Percentiles rank a stretch among this genome's conserved stretches.
Conservation (phyloP, 2,797 vertebrate species). For the Channallabes apus region DNA sequence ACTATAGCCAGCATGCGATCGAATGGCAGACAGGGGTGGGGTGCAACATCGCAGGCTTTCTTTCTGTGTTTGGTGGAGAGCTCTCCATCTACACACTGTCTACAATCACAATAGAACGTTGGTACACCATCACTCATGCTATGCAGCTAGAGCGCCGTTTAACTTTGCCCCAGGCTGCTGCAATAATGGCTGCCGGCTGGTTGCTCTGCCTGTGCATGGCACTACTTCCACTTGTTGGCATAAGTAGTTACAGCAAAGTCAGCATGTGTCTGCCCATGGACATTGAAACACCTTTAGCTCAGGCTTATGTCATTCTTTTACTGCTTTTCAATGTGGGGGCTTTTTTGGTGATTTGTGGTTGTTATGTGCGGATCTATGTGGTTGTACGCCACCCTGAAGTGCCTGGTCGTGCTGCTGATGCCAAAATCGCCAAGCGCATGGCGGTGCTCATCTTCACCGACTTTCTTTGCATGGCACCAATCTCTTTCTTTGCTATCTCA, state of each 20-base stretch:
- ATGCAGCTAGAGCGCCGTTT: constrained; percentile 80
- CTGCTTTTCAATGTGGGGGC: constrained; percentile 81
- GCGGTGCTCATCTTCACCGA: constrained; percentile 87
- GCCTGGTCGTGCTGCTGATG: constrained; percentile 77
- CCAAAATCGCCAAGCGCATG: constrained; percentile 88
- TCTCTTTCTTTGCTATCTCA: constrained; percentile 89
- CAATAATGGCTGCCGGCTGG: constrained; percentile 83
- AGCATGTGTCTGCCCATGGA: constrained; percentile 90
- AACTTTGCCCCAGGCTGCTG: constrained; percentile 73
- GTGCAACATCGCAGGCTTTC: constrained; percentile 81
- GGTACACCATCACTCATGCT: constrained; percentile 87
- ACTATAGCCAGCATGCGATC: constrained; percentile 86
- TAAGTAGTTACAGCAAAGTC: constrained; percentile 88
- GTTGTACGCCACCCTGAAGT: constrained; percentile 81
- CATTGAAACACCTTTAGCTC: constrained; percentile 79
- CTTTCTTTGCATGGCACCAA: constrained; percentile 89
- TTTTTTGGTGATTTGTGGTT: constrained; percentile 81
- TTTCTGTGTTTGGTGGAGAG: constrained; percentile 86
- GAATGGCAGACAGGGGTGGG: constrained; percentile 86
- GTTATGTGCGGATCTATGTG: constrained; percentile 85
- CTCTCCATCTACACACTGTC: constrained; percentile 86
- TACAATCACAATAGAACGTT: constrained; percentile 83
- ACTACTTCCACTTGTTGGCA: constrained; percentile 78
- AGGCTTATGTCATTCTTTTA: constrained; percentile 81
- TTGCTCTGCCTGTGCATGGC: constrained; percentile 77